phyloP scores from a whole-genome alignment of 2,888 invertebrate species.

The Apamea anceps region DNA sequence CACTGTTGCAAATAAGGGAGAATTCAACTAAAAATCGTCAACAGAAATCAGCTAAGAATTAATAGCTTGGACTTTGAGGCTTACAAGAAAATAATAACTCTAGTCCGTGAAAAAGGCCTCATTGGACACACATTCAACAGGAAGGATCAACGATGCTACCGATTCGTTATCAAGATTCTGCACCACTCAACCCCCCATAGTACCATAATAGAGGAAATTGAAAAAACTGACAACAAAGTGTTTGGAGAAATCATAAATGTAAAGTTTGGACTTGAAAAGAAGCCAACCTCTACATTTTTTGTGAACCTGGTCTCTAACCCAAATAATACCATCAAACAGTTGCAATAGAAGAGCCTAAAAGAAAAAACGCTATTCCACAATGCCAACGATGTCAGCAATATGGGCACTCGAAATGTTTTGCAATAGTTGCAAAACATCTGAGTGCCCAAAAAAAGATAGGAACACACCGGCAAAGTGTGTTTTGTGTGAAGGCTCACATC shows the following conservation, averaged over 20 bases:
- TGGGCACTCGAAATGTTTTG: background rate
- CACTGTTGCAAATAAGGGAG: background rate
- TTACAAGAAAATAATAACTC: conserved; percentile 2
- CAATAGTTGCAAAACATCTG: background rate
- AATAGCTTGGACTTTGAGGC: background rate
- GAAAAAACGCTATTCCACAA: too few species aligned
- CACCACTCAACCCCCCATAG: background rate
- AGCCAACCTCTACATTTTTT: background rate
- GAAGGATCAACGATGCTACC: background rate
- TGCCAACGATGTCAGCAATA: background rate
- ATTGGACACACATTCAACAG: background rate
- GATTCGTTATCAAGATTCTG: background rate
- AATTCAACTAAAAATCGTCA: background rate
- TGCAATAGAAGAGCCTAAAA: background rate
- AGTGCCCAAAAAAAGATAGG: too few species aligned
- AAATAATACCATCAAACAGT: background rate
- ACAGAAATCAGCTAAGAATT: background rate
- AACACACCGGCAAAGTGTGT: too few species aligned
- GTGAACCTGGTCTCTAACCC: background rate
- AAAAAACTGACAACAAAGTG: background rate
- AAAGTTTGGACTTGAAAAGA: background rate
- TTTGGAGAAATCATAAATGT: conserved; percentile 4
- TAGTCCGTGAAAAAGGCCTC: background rate
- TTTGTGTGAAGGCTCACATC: too few species aligned
- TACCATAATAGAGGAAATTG: background rate